These are phyloP conservation scores for Gortyna flavago DNA, from an alignment of 2,888 invertebrate genomes.

Conservation along the genomic window DNA sequence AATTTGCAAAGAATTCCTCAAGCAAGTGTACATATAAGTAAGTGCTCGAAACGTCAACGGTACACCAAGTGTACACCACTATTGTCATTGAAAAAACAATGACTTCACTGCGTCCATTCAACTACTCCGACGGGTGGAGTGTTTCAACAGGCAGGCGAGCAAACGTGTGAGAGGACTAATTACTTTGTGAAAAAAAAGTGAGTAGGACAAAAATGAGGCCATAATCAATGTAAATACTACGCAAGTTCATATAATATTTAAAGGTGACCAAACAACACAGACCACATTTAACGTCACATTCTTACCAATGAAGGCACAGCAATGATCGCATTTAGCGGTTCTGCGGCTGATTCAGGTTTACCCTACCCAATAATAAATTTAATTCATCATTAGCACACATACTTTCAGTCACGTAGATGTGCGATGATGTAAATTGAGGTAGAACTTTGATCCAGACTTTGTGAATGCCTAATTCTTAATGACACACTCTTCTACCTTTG, in stretches of 20 bases:
- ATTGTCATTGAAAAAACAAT: too few relatives aligned
- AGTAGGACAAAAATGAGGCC: neutral
- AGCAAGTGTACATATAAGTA: too few relatives aligned
- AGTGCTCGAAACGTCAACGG: too few relatives aligned
- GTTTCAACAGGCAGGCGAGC: too few relatives aligned
- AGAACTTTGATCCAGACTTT: conserved; percentile 24
- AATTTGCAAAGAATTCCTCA: neutral
- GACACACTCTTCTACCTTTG: conserved; percentile 5
- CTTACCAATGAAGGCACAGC: neutral
- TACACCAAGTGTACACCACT: too few relatives aligned
- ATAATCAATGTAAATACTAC: neutral
- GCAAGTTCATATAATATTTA: neutral
- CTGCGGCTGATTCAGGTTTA: conserved; percentile 36
- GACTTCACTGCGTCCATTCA: too few relatives aligned
- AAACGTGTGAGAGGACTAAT: too few relatives aligned
- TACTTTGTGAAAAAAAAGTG: neutral
- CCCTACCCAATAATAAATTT: conserved; percentile 32
- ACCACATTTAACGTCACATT: conserved; percentile 34
- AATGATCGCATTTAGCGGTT: conserved; percentile 25
- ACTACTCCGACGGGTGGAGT: too few relatives aligned
- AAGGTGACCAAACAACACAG: conserved; percentile 12
- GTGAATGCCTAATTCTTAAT: conserved; percentile 10
- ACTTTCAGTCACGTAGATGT: conserved; percentile 35
- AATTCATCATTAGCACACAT: conserved; percentile 28
- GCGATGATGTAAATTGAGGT: conserved; percentile 7